Evolutionary conservation across 2,797 vertebrate genomes (phyloP), one percentile per base, ranked within the genome.

Genomic region (Myripristis jacobus): DNA sequence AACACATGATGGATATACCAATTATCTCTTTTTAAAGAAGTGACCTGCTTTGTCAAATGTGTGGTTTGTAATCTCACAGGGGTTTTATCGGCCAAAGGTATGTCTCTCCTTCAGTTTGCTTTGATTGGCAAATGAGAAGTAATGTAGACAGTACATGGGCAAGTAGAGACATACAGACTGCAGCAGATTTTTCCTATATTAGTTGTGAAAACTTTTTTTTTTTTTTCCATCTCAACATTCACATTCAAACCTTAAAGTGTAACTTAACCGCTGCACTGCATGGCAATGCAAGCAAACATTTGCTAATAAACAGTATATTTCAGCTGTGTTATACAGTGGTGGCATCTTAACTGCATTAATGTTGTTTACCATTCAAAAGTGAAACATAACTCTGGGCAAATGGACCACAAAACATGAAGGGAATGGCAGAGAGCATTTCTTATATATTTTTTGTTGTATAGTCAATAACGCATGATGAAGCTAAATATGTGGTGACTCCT

Each of bases 91-190:
- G 70, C 73, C 51, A 38, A 53, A 73, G 67, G 70, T 71, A 66
- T 77, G 50, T 79, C 69, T 83, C 61, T 50, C 66, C 34, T 63
- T 73, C 10, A 31, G 38, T 78, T 86, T 86, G 80, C 78, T 84
- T 86, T 79, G 73, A 87, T 80, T 88, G 87, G 75, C 80, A 78
- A 77, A 79, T 74, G 51, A 83, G 77, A 70, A 65, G 64, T 82
- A 83, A 76, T 48, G 38, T 62, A 77, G 77, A 83, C 70, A 78
- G 88, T 84, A 66, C 54, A 41, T 36, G 77, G 87, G 72, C 85
- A 83, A 67, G 87, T 84, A 78, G 70, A 74, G 79, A 72, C 82
- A 81, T 5, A 80, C 10, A 48, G 67, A 79, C 53, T 18, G 63
- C 80, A 56, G 27, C 36, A 61, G 56, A 73, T 66, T 64, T 72